Evolutionary conservation across 2,888 invertebrate genomes (phyloP), one percentile per base, ranked within the genome.

Genomic region (Eupeodes luniger): DNA sequence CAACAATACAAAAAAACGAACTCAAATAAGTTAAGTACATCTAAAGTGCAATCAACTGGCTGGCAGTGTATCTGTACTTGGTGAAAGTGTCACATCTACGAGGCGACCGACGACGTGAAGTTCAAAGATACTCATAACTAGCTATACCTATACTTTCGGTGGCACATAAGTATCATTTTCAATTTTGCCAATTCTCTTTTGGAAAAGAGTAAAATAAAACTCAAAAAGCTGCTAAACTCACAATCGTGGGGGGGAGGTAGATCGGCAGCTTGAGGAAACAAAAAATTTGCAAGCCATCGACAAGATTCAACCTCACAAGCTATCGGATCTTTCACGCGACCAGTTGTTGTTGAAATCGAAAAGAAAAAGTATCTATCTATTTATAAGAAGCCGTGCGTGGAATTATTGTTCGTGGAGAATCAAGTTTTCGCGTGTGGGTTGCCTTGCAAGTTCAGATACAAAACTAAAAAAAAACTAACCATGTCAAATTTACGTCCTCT

Each of bases 401-500:
- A 40, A 40, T 40, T 9, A 14, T 14, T 59, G 4, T 59, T 47
- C 59, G 27, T 47, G 34, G 27, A 14, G 34, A 59, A 59, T 70
- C 40, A 16, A 14, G 14, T 47, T 44, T n/a, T 72, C 7, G 59
- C 44, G 36, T 57, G 57, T 59, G 57, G 57, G 57, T 64, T 70
- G 69, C 12, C 4, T 40, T 36, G 40, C 51, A 3, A 67, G n/a
- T 14, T 11, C 14, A 7, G 14, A 27, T 14, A 34, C 27, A n/a
- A 59, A 6, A 19, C 10, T 55, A 5, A 14, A 11, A 14, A 11
- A 19, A 12, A 51, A 16, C 6, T 49, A 55, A 36, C 19, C 69
- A 91, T 91, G 91, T 86, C 91, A n/a, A 90, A 91, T 62, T 89
- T 93, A 81, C 92, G 94, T 36, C 92, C 92, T n/a, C 85, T 94